Evolutionary conservation across 2,113 vertebrate genomes (phyloP).

Genomic region (Herpetotheres cachinnans): DNA sequence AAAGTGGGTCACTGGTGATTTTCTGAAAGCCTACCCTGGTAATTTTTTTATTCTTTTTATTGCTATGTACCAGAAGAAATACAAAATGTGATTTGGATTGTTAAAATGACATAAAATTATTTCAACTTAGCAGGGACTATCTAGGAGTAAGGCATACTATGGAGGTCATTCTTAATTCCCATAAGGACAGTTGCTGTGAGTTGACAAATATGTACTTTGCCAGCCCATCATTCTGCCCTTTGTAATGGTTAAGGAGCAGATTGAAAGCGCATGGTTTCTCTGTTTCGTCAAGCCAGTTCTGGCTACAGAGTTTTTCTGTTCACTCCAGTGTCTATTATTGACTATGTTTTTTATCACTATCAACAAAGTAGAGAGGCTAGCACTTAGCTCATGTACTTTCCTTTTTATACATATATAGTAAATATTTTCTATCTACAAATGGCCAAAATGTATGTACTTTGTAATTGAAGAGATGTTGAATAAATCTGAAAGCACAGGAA

Average conservation of each 20-base stretch:
- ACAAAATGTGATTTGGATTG: neutral
- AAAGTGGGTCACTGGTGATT: slow-evolving; percentile 3
- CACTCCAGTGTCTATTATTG: neutral
- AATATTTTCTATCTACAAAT: neutral
- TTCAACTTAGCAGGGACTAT: neutral
- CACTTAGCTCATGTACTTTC: neutral
- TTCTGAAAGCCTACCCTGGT: neutral
- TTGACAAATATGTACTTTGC: neutral
- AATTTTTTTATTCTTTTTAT: neutral
- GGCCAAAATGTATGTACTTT: neutral
- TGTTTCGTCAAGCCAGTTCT: neutral
- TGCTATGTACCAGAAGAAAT: neutral
- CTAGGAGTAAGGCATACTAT: neutral
- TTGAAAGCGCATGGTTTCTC: neutral
- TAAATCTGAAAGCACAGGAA: neutral
- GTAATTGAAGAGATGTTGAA: neutral
- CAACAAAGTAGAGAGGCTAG: neutral
- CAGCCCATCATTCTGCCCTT: neutral
- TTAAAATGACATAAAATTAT: neutral
- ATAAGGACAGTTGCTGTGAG: neutral
- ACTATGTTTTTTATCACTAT: neutral
- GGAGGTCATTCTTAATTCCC: neutral
- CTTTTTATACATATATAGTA: neutral
- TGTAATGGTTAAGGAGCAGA: neutral
- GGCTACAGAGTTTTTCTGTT: neutral